Percentiles rank a stretch among this genome's conserved stretches.
Conservation (phyloP, 2,888 invertebrate species). For the Chrysomela aeneicollis region DNA sequence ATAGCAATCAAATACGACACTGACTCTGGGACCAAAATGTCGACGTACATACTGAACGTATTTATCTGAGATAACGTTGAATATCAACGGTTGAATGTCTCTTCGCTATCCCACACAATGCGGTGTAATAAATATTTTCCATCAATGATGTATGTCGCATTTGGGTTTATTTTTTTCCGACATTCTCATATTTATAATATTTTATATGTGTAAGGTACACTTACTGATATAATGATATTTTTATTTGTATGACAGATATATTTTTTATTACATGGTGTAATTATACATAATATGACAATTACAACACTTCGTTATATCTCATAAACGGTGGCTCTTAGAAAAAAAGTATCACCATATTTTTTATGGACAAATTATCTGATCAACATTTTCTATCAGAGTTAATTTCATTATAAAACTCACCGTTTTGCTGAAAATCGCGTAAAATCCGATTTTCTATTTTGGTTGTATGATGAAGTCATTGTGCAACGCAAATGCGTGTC, state of each 20-base stretch:
- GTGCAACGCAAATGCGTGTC: no score
- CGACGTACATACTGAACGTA: slow-evolving; percentile 37
- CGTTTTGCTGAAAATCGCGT: slow-evolving; percentile 9
- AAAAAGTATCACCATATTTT: neutral
- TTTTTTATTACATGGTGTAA: no score
- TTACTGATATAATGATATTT: no score
- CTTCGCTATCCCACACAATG: slow-evolving; percentile 19
- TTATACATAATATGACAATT: slow-evolving; percentile 5
- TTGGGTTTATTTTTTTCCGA: no score
- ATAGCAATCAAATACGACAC: slow-evolving; percentile 9
- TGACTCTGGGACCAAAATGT: slow-evolving; percentile 39
- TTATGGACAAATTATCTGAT: slow-evolving; percentile 5
- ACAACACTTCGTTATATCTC: slow-evolving; percentile 7
- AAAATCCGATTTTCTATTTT: neutral
- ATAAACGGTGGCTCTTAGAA: slow-evolving; percentile 2
- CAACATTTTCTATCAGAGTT: neutral
- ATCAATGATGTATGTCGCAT: slow-evolving; percentile 18
- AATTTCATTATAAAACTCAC: slow-evolving; percentile 4
- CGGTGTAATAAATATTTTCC: slow-evolving; percentile 15
- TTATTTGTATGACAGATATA: no score
- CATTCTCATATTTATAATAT: no score
- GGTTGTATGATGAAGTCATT: no score
- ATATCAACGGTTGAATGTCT: slow-evolving; percentile 24
- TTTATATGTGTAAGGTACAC: no score
- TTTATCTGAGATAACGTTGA: slow-evolving; percentile 29